phyloP scores from a whole-genome alignment of 2,888 invertebrate species.

The Nematopogon swammerdamellus region DNA sequence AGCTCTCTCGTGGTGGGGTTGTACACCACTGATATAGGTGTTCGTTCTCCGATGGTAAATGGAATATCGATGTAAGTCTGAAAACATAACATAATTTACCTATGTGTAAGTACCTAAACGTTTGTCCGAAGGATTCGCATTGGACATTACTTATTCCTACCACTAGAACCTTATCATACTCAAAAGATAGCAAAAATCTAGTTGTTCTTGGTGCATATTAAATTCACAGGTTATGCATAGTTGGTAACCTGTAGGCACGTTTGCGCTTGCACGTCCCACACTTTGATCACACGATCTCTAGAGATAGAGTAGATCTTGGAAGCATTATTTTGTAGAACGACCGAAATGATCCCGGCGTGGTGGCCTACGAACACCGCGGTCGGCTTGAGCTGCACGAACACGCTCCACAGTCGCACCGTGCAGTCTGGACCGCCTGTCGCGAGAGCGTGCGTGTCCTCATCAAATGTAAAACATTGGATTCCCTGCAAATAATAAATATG shows the following conservation, averaged over 20 bases:
- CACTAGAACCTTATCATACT: too few species aligned
- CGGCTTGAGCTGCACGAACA: slow-evolving; percentile 68
- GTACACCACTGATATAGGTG: slow-evolving; percentile 60
- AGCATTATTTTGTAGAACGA: slow-evolving; percentile 65
- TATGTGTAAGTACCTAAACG: too few species aligned
- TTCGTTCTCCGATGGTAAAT: slow-evolving; percentile 57
- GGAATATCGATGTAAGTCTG: slow-evolving; percentile 67
- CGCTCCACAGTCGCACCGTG: slow-evolving; percentile 73
- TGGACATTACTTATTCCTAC: too few species aligned
- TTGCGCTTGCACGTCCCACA: slow-evolving; percentile 71
- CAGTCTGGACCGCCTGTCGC: slow-evolving; percentile 77
- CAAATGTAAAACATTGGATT: slow-evolving; percentile 60
- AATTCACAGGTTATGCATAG: background rate
- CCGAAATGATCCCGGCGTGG: slow-evolving; percentile 62
- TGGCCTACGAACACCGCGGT: slow-evolving; percentile 64
- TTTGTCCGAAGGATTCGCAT: too few species aligned
- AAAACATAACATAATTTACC: too few species aligned
- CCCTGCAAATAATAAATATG: slow-evolving; percentile 50
- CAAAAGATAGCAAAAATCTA: too few species aligned
- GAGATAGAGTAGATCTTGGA: slow-evolving; percentile 69
- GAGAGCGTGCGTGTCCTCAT: slow-evolving; percentile 55
- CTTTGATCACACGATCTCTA: slow-evolving; percentile 67
- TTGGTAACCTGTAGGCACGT: slow-evolving; percentile 59
- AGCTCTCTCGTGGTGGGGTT: slow-evolving; percentile 64
- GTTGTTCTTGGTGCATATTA: too few species aligned